These are phyloP conservation scores for Drosophila engyochracea DNA, from an alignment of 2,888 invertebrate genomes.

Conservation along the genomic window DNA sequence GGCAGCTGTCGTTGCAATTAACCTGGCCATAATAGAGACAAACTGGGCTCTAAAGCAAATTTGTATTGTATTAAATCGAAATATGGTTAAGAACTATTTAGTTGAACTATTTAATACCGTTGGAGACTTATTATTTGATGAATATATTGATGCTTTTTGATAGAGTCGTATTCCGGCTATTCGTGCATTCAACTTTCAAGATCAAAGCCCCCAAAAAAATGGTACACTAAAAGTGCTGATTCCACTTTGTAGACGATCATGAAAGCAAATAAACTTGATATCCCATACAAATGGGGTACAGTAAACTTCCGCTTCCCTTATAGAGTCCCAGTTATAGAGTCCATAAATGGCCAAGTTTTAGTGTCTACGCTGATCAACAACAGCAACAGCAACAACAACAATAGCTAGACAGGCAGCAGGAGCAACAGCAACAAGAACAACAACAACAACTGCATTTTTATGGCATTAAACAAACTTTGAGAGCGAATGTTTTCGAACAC, in stretches of 20 bases:
- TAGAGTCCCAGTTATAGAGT: constrained; percentile 33
- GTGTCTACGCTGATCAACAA: constrained; percentile 49
- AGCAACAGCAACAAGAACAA: constrained; percentile 40
- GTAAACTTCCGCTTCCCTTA: constrained; percentile 67
- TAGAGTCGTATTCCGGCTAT: background rate
- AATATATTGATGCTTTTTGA: background rate
- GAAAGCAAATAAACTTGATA: constrained; percentile 29
- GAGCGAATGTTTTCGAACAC: constrained; percentile 78
- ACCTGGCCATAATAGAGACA: constrained; percentile 74
- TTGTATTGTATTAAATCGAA: constrained; percentile 28
- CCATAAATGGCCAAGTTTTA: constrained; percentile 71
- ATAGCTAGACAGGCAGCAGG: constrained; percentile 14
- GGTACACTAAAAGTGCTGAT: background rate
- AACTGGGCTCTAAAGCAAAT: constrained; percentile 65
- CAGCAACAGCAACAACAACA: constrained; percentile 34
- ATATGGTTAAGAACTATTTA: constrained; percentile 12
- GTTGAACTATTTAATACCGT: constrained; percentile 2
- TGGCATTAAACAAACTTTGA: constrained; percentile 77
- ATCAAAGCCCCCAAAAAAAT: constrained; percentile 36
- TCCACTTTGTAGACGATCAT: constrained; percentile 31
- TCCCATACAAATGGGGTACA: constrained; percentile 14
- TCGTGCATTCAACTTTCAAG: constrained; percentile 18
- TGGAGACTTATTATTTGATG: background rate
- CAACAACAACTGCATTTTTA: constrained; percentile 70
- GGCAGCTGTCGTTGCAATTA: constrained; percentile 79